Conservation (phyloP, 2,888 invertebrate genomes). For the Athripsodes cinereus region DNA sequence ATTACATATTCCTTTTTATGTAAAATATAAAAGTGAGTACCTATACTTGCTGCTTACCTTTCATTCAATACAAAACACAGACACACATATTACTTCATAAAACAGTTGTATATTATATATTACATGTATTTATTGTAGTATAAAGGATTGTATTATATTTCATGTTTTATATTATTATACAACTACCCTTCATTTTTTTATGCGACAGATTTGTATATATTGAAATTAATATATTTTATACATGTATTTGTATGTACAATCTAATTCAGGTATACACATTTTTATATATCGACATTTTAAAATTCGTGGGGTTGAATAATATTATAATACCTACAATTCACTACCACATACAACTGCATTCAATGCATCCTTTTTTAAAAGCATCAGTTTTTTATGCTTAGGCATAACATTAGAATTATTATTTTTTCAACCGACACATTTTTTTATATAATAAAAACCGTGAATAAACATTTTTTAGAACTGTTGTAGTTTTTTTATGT, state of each 20-base stretch:
- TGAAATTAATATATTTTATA: slow-evolving; percentile 16
- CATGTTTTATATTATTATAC: slow-evolving; percentile 11
- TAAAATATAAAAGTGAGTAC: slow-evolving; percentile 17
- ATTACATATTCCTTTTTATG: slow-evolving; percentile 21
- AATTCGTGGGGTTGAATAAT: slow-evolving; percentile 14
- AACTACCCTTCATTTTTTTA: slow-evolving; percentile 10
- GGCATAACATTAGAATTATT: neutral
- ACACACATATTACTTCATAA: slow-evolving; percentile 2
- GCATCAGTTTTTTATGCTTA: slow-evolving; percentile 13
- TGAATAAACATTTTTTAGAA: slow-evolving; percentile 12
- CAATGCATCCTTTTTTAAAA: slow-evolving; percentile 23
- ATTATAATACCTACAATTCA: slow-evolving; percentile 14
- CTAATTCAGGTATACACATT: too few relatives aligned
- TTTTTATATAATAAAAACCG: slow-evolving; percentile 11
- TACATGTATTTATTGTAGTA: too few relatives aligned
- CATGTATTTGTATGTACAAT: neutral
- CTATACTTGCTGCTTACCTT: neutral
- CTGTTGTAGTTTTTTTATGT: slow-evolving; percentile 15
- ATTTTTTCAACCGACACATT: slow-evolving; percentile 12
- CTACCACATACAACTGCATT: neutral
- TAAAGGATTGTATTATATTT: slow-evolving; percentile 1
- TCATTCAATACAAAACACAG: neutral
- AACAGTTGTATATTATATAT: slow-evolving; percentile 8
- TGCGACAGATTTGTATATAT: slow-evolving; percentile 20
- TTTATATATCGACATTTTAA: too few relatives aligned